A percentile compares a stretch with the other conserved stretches of the same genome.
These are phyloP conservation scores for Drosophila histrio DNA, from an alignment of 2,888 invertebrate genomes.

Conservation along the genomic window DNA sequence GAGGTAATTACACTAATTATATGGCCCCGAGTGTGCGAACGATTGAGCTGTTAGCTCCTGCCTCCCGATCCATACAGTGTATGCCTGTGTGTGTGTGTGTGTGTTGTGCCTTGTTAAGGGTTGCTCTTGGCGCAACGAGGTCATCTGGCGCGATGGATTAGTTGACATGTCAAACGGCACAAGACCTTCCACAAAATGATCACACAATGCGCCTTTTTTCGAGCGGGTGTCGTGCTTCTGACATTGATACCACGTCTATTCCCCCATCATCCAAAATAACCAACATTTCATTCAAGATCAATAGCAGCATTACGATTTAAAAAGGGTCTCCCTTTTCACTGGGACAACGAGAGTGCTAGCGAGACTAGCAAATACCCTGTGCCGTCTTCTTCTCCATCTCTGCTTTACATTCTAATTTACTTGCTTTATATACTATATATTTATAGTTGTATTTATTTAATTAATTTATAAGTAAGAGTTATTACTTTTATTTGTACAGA, in stretches of 20 bases:
- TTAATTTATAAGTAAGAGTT: no score
- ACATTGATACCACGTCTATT: conserved; percentile 27
- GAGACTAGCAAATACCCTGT: neutral
- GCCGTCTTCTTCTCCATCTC: neutral
- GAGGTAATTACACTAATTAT: conserved; percentile 79
- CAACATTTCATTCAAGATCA: neutral
- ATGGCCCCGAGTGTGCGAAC: conserved; percentile 45
- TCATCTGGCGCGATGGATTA: conserved; percentile 56
- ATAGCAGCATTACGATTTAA: neutral
- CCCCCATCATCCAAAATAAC: neutral
- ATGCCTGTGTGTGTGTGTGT: neutral
- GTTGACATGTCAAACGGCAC: conserved; percentile 53
- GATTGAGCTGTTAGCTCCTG: conserved; percentile 31
- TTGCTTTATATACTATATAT: no score
- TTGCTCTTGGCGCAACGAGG: conserved; percentile 47
- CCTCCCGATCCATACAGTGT: neutral
- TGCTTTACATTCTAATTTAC: no score
- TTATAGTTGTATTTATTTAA: no score
- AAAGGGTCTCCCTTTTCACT: neutral
- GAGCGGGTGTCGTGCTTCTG: conserved; percentile 25
- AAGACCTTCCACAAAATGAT: conserved; percentile 26
- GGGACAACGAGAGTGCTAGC: neutral
- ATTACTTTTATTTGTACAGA: no score
- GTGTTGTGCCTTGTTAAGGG: conserved; percentile 47
- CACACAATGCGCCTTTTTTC: conserved; percentile 11